phyloP scores from a whole-genome alignment of 2,888 invertebrate species.

The Leptinotarsa juncta region DNA sequence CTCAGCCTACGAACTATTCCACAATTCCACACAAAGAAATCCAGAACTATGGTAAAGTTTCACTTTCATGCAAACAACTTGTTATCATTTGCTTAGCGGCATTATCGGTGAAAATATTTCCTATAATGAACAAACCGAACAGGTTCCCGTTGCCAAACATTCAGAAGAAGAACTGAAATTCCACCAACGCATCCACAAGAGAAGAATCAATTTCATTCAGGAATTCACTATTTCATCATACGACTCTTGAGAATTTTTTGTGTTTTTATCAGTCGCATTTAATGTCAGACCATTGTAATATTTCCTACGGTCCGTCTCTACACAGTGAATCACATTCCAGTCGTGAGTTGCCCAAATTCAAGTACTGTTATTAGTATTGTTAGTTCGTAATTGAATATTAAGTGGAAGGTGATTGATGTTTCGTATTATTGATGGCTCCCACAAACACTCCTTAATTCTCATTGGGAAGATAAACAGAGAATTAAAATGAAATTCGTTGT shows the following conservation, averaged over 20 bases:
- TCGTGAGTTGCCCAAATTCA: constrained; percentile 36
- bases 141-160: too few species aligned
- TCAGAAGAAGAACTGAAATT: too few species aligned
- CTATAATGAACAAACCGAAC: too few species aligned
- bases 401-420: constrained; percentile 38
- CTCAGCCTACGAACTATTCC: too few species aligned
- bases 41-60: too few species aligned
- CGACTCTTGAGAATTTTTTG: neutral
- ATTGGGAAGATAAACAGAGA: constrained; percentile 26
- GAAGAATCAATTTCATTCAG: too few species aligned
- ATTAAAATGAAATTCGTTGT: constrained; percentile 34
- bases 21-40: too few species aligned
- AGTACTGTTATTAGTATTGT: constrained; percentile 41
- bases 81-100: too few species aligned
- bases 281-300: constrained; percentile 3
- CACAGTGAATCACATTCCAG: constrained; percentile 23
- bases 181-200: too few species aligned
- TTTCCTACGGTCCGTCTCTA: constrained; percentile 1
- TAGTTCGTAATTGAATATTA: constrained; percentile 39
- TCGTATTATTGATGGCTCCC: constrained; percentile 40
- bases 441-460: constrained; percentile 37
- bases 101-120: too few species aligned
- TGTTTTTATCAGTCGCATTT: neutral
- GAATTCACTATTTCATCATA: neutral
- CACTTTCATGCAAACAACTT: too few species aligned